Evolutionary conservation across 2,113 vertebrate genomes (phyloP).

Genomic region (Pao palembangensis): DNA sequence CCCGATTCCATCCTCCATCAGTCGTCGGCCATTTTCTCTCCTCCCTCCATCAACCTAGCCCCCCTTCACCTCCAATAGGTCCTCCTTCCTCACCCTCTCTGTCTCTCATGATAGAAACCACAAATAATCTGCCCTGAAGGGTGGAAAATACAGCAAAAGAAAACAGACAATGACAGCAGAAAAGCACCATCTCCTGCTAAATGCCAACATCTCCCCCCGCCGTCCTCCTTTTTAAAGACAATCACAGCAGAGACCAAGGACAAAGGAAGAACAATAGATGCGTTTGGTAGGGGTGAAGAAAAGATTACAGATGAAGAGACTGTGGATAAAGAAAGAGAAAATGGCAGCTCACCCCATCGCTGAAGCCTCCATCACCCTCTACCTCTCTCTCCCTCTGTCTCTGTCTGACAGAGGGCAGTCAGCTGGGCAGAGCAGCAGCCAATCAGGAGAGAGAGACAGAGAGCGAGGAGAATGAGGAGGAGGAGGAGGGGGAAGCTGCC

Average conservation of each 20-base stretch:
- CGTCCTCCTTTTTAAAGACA: neutral
- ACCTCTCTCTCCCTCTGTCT: slow-evolving; percentile 26
- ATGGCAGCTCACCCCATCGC: slow-evolving; percentile 71
- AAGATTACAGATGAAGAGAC: slow-evolving; percentile 11
- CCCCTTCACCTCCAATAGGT: neutral
- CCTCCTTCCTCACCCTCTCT: neutral
- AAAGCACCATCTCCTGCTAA: neutral
- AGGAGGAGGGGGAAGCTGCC: neutral
- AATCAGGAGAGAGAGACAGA: slow-evolving; percentile 35
- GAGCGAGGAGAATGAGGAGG: neutral
- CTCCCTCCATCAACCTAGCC: slow-evolving; percentile 11
- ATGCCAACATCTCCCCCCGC: accelerated
- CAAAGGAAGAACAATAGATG: neutral
- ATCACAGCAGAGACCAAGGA: neutral
- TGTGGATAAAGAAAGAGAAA: slow-evolving; percentile 53
- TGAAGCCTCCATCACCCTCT: slow-evolving; percentile 59
- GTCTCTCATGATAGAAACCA: neutral
- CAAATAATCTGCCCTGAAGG: slow-evolving; percentile 1
- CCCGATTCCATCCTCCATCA: slow-evolving; percentile 11
- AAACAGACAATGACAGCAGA: slow-evolving; percentile 25
- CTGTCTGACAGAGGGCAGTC: slow-evolving; percentile 45
- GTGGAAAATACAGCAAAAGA: neutral
- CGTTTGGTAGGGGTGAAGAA: too few species aligned
- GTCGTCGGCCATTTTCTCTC: slow-evolving; percentile 45
- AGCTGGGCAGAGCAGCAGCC: slow-evolving; percentile 46